Percentiles rank a stretch among this genome's conserved stretches.
Evolutionary conservation across 1,140 invertebrate genomes (phyloP).

Genomic region (Sarcophaga peregrina): DNA sequence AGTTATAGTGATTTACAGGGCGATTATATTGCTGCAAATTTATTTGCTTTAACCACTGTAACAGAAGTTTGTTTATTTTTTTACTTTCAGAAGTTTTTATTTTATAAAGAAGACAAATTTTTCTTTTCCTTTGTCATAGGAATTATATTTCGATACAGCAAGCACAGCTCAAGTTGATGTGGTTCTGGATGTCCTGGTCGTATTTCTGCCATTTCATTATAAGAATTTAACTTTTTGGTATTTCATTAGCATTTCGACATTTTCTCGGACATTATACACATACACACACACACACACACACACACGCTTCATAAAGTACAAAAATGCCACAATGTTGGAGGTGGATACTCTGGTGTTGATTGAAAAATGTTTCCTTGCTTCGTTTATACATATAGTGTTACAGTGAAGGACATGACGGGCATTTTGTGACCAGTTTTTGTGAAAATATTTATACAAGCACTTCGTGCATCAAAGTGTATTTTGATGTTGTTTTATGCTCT

Average conservation of each 20-base stretch:
- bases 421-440: too few relatives aligned
- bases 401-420: too few relatives aligned
- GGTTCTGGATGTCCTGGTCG: neutral
- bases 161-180: neutral
- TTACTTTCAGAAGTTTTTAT: neutral
- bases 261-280: neutral
- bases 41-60: neutral
- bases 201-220: slow-evolving; percentile 3
- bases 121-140: neutral
- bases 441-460: neutral
- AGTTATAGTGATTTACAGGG: too few relatives aligned
- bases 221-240: neutral
- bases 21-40: too few relatives aligned
- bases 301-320: too few relatives aligned
- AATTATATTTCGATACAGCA: neutral
- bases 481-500: neutral
- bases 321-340: neutral
- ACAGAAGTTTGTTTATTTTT: neutral
- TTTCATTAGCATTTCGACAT: neutral
- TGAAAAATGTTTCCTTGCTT: neutral
- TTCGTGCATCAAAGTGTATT: neutral
- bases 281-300: too few relatives aligned
- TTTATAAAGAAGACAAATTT: neutral
- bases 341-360: neutral
- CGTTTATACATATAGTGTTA: too few relatives aligned